A percentile compares a stretch with the other conserved stretches of the same genome.
Evolutionary conservation across 2,888 invertebrate genomes (phyloP).

Genomic region (Gortyna flavago): DNA sequence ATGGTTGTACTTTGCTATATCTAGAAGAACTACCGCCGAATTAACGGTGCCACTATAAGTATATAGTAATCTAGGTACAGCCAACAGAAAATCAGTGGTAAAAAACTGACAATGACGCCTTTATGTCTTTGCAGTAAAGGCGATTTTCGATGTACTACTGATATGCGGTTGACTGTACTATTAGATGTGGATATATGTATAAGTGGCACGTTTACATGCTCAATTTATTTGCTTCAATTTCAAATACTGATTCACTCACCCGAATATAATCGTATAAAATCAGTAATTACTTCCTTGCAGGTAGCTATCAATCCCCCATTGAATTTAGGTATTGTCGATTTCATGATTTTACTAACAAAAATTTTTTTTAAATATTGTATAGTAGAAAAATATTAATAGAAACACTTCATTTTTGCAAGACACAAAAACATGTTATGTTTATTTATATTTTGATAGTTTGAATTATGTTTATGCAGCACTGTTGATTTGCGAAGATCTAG

Average conservation of each 20-base stretch:
- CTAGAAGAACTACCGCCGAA: not conserved
- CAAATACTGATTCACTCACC: conserved; percentile 14
- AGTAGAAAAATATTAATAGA: not conserved
- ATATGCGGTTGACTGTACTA: not conserved
- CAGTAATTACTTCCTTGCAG: not conserved
- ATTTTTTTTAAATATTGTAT: not conserved
- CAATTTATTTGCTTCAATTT: not conserved
- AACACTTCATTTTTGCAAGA: not conserved
- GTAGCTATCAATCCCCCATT: not conserved
- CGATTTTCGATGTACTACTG: not conserved
- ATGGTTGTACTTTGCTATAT: not conserved
- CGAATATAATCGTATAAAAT: conserved; percentile 9
- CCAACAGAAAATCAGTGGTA: not conserved
- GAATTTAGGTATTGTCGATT: not conserved
- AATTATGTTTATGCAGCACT: not conserved
- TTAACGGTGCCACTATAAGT: not conserved
- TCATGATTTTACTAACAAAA: conserved; percentile 9
- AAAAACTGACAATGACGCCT: not conserved
- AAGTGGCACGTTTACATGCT: not conserved
- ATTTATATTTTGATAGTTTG: not conserved
- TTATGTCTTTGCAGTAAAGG: not conserved
- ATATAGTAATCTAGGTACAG: not conserved
- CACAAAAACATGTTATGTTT: not conserved
- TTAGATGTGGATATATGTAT: not conserved
- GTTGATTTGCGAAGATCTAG: conserved; percentile 11